phyloP scores from a whole-genome alignment of 2,888 invertebrate species.

The Drosophila birchii region DNA sequence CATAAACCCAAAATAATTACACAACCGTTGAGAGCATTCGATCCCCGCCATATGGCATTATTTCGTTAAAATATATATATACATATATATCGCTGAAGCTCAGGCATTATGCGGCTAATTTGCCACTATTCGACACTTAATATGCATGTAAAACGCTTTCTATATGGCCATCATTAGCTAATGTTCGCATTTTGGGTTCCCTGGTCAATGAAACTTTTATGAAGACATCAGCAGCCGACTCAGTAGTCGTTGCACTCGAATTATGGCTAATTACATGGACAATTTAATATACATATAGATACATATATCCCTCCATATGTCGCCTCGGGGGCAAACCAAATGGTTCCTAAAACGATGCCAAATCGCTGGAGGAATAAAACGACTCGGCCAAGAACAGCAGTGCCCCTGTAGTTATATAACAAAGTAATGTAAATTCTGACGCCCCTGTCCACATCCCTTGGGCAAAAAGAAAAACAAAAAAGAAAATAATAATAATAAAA shows the following conservation, averaged over 20 bases:
- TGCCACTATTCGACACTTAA: conserved; percentile 27
- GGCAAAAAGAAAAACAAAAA: neutral
- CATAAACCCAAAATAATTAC: conserved; percentile 26
- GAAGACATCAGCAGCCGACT: conserved; percentile 44
- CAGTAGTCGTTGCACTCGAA: conserved; percentile 54
- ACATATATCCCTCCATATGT: conserved; percentile 54
- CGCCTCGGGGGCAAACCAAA: conserved; percentile 40
- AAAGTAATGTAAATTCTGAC: conserved; percentile 33
- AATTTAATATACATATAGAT: conserved; percentile 57
- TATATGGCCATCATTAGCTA: conserved; percentile 54
- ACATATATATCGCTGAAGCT: conserved; percentile 2
- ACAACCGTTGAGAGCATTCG: conserved; percentile 13
- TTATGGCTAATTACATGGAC: conserved; percentile 69
- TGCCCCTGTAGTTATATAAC: conserved; percentile 27
- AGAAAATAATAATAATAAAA: conserved; percentile 13
- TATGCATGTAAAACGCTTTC: conserved; percentile 47
- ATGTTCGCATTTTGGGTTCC: conserved; percentile 53
- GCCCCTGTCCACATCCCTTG: conserved; percentile 17
- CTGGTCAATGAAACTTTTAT: conserved; percentile 68
- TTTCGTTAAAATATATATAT: conserved; percentile 21
- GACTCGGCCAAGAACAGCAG: conserved; percentile 1
- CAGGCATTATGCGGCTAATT: conserved; percentile 23
- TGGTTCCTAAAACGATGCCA: conserved; percentile 37
- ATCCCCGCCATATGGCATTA: conserved; percentile 39
- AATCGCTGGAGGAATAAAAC: conserved; percentile 29